These are phyloP conservation scores for Cremastinae sp. DNA, from an alignment of 2,888 invertebrate species.

Conservation along the genomic window DNA sequence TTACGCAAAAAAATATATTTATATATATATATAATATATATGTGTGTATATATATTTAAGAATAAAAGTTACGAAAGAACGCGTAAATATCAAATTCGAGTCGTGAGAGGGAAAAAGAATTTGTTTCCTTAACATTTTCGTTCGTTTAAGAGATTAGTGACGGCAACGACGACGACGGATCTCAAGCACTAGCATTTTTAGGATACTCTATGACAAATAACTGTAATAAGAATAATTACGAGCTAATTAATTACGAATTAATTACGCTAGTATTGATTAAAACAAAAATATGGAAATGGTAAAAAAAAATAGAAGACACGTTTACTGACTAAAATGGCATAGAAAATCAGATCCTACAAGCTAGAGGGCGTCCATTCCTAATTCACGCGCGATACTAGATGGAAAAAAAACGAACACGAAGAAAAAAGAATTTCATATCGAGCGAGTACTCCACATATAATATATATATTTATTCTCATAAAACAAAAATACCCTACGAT, in stretches of 20 bases:
- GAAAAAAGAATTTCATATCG: conserved; percentile 34
- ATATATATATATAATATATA: conserved; percentile 22
- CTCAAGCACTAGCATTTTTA: conserved; percentile 45
- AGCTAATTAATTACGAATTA: conserved; percentile 36
- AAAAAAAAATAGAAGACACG: conserved; percentile 65
- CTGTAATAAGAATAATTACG: conserved; percentile 55
- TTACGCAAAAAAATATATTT: conserved; percentile 18
- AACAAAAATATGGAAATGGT: conserved; percentile 56
- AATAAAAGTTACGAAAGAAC: conserved; percentile 24
- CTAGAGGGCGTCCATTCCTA: conserved; percentile 57
- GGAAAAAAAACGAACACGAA: conserved; percentile 51
- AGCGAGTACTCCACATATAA: conserved; percentile 29
- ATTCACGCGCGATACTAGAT: conserved; percentile 48
- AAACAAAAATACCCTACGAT: conserved; percentile 27
- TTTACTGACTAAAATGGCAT: conserved; percentile 75
- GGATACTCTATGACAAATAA: conserved; percentile 50
- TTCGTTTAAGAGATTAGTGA: conserved; percentile 56
- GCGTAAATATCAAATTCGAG: conserved; percentile 36
- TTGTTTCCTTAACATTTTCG: conserved; percentile 7
- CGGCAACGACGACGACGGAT: conserved; percentile 58
- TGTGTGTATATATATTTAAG: conserved; percentile 12
- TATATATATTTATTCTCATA: conserved; percentile 24
- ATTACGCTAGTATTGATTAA: conserved; percentile 52
- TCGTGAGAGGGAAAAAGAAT: conserved; percentile 18
- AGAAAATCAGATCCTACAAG: conserved; percentile 72